Base-by-base conservation (phyloP, 2,797 vertebrate species). In the Coilia nasus region DNA sequence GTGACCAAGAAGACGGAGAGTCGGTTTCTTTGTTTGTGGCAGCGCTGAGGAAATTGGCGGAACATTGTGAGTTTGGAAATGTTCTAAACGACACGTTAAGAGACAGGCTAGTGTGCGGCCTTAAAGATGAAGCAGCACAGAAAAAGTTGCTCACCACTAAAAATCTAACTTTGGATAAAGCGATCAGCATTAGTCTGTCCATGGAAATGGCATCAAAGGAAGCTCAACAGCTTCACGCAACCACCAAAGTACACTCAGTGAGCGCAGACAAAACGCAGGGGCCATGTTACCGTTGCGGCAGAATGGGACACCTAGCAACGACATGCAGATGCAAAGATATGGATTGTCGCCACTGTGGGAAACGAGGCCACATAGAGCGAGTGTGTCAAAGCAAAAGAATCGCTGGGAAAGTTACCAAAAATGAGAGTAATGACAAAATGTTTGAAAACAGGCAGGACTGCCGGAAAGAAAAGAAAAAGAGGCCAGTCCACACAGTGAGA, bases 41-140 rank as follows among this genome's bases (percentile, higher is more conserved):
- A 54, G 83, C 81, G 35, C 59, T 86, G 10, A 88, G 87, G 82
- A 83, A 31, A 21, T 62, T 87, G 85, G 84, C 84, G 81, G 87
- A 91, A 82, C 84, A 90, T 46, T 89, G 87, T 41, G 87, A 89
- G 80, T 89, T 91, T 86, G 64, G 41, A 5, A 21, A 19, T 31
- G 82, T 47, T 50, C 60, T 88, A 3, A 86, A 81, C 84, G 83
- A 88, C 28, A 89, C 80, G 11, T 47, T 86, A 56, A 25, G 41
- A 54, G 87, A 85, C 17, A 17, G 64, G 35, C 44, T 86, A 19
- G 85, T 86, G 25, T 86, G 85, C 12, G 81, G 85, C n/a, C 85
- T 85, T 3, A 50, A 35, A 3, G 35, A 54, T 44, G 81, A 81
- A 50, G 85, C 62, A 25, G 83, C 83, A 19, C 62, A 82, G n/a